These are phyloP conservation scores for Cheilosia urbana DNA, from an alignment of 2,888 invertebrate genomes.

Conservation along the genomic window DNA sequence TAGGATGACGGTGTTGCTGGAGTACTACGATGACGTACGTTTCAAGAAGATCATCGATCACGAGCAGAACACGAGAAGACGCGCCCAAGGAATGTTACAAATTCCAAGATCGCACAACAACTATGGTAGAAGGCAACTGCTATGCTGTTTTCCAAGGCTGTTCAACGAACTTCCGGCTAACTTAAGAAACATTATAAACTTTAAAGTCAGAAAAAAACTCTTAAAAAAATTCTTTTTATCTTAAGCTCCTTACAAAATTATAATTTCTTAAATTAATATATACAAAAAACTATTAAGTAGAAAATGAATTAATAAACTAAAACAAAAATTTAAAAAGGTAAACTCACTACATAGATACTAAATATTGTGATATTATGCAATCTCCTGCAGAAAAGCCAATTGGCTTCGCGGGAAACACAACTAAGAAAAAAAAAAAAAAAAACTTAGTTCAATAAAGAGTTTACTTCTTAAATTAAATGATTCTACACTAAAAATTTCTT, in stretches of 20 bases:
- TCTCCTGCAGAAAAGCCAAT: no score
- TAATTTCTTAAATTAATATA: neutral
- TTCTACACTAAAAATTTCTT: conserved; percentile 43
- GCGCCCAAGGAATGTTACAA: neutral
- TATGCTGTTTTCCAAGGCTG: neutral
- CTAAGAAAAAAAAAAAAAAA: no score
- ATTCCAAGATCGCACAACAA: neutral
- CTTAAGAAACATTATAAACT: neutral
- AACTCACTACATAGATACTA: no score
- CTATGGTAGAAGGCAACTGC: neutral
- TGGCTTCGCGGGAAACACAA: no score
- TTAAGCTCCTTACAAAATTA: no score
- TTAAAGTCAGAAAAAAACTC: neutral
- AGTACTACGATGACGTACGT: neutral
- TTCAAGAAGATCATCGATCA: neutral
- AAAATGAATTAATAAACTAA: no score
- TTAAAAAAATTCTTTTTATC: neutral
- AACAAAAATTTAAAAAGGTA: no score
- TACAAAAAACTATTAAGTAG: neutral
- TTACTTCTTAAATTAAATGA: neutral
- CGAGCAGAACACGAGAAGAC: neutral
- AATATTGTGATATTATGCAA: no score
- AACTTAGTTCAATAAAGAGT: conserved; percentile 36
- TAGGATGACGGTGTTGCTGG: conserved; percentile 3
- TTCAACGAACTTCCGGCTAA: neutral